A percentile compares a stretch with the other conserved stretches of the same genome.
Conservation (phyloP, 2,888 invertebrate genomes). For the Diplolepis rosae region DNA sequence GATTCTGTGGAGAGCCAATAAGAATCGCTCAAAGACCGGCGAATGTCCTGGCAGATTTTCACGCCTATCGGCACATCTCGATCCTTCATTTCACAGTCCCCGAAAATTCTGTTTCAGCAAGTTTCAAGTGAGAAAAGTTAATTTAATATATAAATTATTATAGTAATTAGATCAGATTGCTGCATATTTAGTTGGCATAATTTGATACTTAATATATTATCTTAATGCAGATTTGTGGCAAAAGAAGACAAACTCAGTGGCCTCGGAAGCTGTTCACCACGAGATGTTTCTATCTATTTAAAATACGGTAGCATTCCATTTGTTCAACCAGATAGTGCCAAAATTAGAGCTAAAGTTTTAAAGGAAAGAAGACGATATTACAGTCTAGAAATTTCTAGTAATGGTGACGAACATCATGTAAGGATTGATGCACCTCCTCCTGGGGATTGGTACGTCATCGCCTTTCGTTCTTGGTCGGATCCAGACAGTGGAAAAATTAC, state of each 20-base stretch:
- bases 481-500: slow-evolving; percentile 82
- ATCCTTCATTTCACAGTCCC: slow-evolving; percentile 78
- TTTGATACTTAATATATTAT: too few species aligned
- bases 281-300: slow-evolving; percentile 81
- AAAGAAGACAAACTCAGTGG: slow-evolving; percentile 74
- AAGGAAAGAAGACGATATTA: slow-evolving; percentile 75
- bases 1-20: slow-evolving; percentile 57
- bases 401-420: slow-evolving; percentile 78
- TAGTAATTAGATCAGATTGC: too few species aligned
- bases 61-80: slow-evolving; percentile 78
- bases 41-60: slow-evolving; percentile 75
- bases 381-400: slow-evolving; percentile 78
- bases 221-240: slow-evolving; percentile 65
- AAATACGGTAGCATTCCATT: slow-evolving; percentile 90
- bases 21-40: slow-evolving; percentile 72
- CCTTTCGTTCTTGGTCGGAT: slow-evolving; percentile 86
- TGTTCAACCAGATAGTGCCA: slow-evolving; percentile 86
- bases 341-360: slow-evolving; percentile 82
- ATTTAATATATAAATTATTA: slow-evolving; percentile 10
- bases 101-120: slow-evolving; percentile 74
- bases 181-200: too few species aligned
- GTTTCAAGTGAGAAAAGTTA: slow-evolving; percentile 69
- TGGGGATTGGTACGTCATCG: slow-evolving; percentile 87
- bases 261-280: slow-evolving; percentile 76
- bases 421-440: slow-evolving; percentile 80